Base-by-base conservation (phyloP, 2,113 vertebrate species). In the Capreolus pygargus region DNA sequence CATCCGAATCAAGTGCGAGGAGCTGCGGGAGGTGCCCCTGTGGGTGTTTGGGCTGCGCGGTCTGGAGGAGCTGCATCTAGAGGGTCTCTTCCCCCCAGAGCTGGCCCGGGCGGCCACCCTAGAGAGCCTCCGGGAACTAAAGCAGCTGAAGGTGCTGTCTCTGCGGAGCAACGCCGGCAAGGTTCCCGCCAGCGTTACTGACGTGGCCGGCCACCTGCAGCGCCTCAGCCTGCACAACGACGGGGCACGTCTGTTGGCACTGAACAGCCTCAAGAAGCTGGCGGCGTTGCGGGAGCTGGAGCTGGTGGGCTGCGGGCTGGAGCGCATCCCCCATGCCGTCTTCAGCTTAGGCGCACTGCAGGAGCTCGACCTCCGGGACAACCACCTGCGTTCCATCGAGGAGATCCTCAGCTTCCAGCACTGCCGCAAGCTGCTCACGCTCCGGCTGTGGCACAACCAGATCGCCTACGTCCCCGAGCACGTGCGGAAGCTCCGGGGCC, bases 391-490 rank as follows among this genome's bases (percentile, higher is more conserved):
- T 74, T 99, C 99, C 2, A 99, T 99, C 3, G 99, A 99, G 95
- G 99, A 99, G 98, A 99, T 99, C 79, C 98, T 99, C 36, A 99
- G 99, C 85, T 98, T 99, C 92, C 99, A 99, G 98, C 99, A 99
- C 94, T 99, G 99, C 84, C 98, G 98, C 21, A 99, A 99, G 87
- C 98, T 99, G 81, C 98, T 97, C 23, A 98, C 98, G 0, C 99
- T 99, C 21, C 98, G 98, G 76, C 98, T 99, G 76, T 99, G 99
- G 99, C 98, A 99, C 98, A 99, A 99, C 97, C 99, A 98, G 97
- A 99, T 99, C 28, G 96, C 98, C 21, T 99, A 99, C 33, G 98
- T 99, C 64, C 99, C 99, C 0, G 99, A 99, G 47, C 99, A 99
- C 6, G 98, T 99, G 94, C 98, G 99, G 52, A 99, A 99, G 95